Evolutionary conservation across 2,888 invertebrate genomes (phyloP).

Genomic region (Oeneis ivallda): DNA sequence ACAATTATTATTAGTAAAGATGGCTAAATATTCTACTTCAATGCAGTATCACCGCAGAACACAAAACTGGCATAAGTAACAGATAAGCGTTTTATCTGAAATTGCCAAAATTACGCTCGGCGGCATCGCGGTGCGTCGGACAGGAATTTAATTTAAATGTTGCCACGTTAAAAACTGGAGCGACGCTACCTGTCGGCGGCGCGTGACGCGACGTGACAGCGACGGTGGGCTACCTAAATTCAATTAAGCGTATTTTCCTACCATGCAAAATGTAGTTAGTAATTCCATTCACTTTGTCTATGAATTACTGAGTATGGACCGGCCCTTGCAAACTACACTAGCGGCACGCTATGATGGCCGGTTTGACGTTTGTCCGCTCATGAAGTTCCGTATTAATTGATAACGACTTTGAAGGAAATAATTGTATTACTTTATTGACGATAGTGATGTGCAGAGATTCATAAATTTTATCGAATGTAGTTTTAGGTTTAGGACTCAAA

Average conservation of each 20-base stretch:
- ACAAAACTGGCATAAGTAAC: slow-evolving; percentile 53
- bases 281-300: too few species aligned
- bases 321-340: too few species aligned
- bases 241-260: slow-evolving; percentile 7
- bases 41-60: background rate
- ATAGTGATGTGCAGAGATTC: too few species aligned
- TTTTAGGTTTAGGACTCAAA: too few species aligned
- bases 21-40: background rate
- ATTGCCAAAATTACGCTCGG: slow-evolving; percentile 69
- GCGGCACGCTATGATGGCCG: too few species aligned
- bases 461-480: too few species aligned
- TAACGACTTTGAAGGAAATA: too few species aligned
- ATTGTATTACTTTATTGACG: too few species aligned
- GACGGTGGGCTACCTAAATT: slow-evolving; percentile 5
- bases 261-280: background rate
- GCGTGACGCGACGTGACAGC: background rate
- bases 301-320: too few species aligned
- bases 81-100: slow-evolving; percentile 66
- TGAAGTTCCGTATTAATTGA: too few species aligned
- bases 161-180: slow-evolving; percentile 66
- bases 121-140: slow-evolving; percentile 43
- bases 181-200: slow-evolving; percentile 58
- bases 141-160: slow-evolving; percentile 75
- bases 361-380: too few species aligned
- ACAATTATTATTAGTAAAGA: too few species aligned